Evolutionary conservation across 2,888 invertebrate genomes (phyloP).

Genomic region (Polia nebulosa): DNA sequence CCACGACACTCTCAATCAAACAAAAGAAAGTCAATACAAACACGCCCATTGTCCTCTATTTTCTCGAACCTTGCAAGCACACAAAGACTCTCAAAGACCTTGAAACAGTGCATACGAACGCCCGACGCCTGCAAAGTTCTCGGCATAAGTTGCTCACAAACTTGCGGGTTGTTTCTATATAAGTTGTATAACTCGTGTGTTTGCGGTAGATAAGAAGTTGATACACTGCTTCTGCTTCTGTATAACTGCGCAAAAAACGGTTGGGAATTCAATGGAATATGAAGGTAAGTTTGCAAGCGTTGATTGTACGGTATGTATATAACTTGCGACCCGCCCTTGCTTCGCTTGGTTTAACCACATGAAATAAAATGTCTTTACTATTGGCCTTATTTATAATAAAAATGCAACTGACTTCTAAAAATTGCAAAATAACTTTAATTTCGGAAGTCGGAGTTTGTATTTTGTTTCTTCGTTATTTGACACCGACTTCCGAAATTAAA

Average conservation of each 20-base stretch:
- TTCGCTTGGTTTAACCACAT: not conserved
- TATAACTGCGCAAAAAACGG: slow-evolving; percentile 43
- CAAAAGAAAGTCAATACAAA: slow-evolving; percentile 13
- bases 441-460: too few species aligned
- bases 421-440: too few species aligned
- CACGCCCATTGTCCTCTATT: slow-evolving; percentile 28
- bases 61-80: slow-evolving; percentile 17
- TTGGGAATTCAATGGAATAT: slow-evolving; percentile 35
- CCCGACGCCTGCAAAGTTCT: slow-evolving; percentile 38
- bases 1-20: slow-evolving; percentile 6
- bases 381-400: not conserved
- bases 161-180: slow-evolving; percentile 45
- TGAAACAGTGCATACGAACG: slow-evolving; percentile 53
- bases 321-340: too few species aligned
- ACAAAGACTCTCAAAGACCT: slow-evolving; percentile 43
- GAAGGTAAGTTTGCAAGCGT: not conserved
- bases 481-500: too few species aligned
- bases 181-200: slow-evolving; percentile 48
- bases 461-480: too few species aligned
- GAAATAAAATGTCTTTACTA: not conserved
- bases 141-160: slow-evolving; percentile 37
- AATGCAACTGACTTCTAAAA: too few species aligned
- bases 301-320: not conserved
- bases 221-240: slow-evolving; percentile 47
- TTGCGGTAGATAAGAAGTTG: slow-evolving; percentile 58